Base-by-base conservation (phyloP, 1,140 invertebrate species). In the Cydia amplana region DNA sequence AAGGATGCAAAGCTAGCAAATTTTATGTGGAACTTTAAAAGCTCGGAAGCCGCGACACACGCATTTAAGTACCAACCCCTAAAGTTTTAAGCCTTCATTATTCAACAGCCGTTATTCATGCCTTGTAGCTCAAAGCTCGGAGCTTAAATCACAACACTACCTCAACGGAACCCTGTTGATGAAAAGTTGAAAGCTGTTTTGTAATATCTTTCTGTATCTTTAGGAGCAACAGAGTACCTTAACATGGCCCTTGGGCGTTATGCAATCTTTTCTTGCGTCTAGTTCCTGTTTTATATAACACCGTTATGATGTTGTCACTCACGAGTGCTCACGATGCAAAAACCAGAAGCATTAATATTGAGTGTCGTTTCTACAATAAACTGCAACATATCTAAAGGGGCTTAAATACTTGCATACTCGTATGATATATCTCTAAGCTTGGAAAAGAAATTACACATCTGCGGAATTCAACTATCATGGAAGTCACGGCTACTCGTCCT, bases 141-240 rank as follows among this genome's bases (percentile, higher is more conserved):
- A n/a, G n/a, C 5, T 55, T 55, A 2, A n/a, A 18, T 18, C 51
- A 55, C 51, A 51, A 51, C 49, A 51, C 51, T 55, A 46, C 43
- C 43, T 46, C 43, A 16, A 14, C n/a, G 51, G 51, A 1, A 18
- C 51, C n/a, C n/a, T 7, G 16, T 0, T 9, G 51, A 55, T 18
- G n/a, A 14, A 55, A 55, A 55, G 16, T 55, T 55, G 51, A 18
- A 1, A 55, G 51, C n/a, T n/a, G 51, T 55, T 55, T 3, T 6
- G 51, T 55, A 55, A 18, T 55, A 51, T n/a, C n/a, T n/a, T n/a
- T n/a, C n/a, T n/a, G 51, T 55, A 18, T n/a, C n/a, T 55, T 55
- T 55, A 18, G 1, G 7, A 16, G 43, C 43, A 55, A 18, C 51
- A 18, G 7, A 55, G 51, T n/a, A 18, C 7, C 4, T 55, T 18